phyloP scores from a whole-genome alignment of 2,113 vertebrate genomes.

The Desmodus rotundus region DNA sequence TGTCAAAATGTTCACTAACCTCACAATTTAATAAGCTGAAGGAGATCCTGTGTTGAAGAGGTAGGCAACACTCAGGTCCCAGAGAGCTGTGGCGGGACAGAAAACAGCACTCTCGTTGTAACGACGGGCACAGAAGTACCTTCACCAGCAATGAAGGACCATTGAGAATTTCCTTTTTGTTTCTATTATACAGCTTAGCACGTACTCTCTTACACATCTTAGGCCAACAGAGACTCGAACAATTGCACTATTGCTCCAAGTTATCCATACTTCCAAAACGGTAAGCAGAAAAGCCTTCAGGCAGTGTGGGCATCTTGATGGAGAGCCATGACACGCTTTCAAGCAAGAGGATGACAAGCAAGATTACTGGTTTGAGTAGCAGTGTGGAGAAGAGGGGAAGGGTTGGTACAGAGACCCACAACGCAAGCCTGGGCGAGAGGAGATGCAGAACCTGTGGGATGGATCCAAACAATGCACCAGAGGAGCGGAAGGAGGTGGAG shows the following conservation, averaged over 20 bases:
- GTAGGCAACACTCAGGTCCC: background rate
- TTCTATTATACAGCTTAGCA: background rate
- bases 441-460: accelerated
- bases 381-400: background rate
- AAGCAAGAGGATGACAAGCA: background rate
- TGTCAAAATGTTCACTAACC: slow-evolving; percentile 57
- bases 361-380: background rate
- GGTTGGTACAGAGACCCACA: background rate
- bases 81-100: background rate
- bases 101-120: background rate
- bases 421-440: accelerated
- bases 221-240: background rate
- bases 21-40: slow-evolving; percentile 44
- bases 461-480: background rate
- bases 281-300: background rate
- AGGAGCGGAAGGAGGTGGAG: background rate
- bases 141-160: background rate
- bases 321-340: background rate
- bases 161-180: background rate
- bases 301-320: accelerated
- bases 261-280: background rate
- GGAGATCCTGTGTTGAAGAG: background rate
- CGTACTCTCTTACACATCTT: background rate
- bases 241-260: background rate
- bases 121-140: background rate